Conservation (phyloP, 2,113 vertebrate genomes). For the Oostethus manadensis region DNA sequence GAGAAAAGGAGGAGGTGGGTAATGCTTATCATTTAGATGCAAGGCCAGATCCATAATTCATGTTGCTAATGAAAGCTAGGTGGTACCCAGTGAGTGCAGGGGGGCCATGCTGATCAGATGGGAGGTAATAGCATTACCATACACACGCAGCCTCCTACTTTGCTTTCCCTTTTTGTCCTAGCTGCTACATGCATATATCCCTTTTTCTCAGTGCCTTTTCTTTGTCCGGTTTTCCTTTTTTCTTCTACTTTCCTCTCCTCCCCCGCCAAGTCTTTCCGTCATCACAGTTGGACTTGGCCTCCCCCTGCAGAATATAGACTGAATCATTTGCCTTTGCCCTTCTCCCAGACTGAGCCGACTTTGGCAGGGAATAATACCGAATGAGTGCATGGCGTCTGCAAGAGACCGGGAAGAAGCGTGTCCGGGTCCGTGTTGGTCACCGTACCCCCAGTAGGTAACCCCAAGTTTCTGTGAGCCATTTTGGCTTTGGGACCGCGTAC, state of each 20-base stretch:
- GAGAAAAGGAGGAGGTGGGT: slow-evolving; percentile 53
- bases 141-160: slow-evolving; percentile 46
- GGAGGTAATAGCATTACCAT: slow-evolving; percentile 61
- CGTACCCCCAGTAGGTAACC: slow-evolving; percentile 51
- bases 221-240: neutral
- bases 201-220: neutral
- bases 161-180: slow-evolving; percentile 1
- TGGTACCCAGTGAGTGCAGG: slow-evolving; percentile 47
- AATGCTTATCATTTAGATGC: slow-evolving; percentile 67
- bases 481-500: slow-evolving; percentile 19
- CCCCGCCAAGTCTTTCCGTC: slow-evolving; percentile 23
- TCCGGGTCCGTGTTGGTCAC: slow-evolving; percentile 35
- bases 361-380: slow-evolving; percentile 52
- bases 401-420: slow-evolving; percentile 32
- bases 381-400: slow-evolving; percentile 38
- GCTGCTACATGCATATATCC: too few relatives aligned
- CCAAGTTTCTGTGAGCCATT: slow-evolving; percentile 44
- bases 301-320: slow-evolving; percentile 49
- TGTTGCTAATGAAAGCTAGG: slow-evolving; percentile 66
- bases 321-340: slow-evolving; percentile 44
- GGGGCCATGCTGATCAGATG: slow-evolving; percentile 56
- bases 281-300: slow-evolving; percentile 46
- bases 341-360: slow-evolving; percentile 55
- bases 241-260: slow-evolving; percentile 3
- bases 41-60: slow-evolving; percentile 67